Evolutionary conservation across 1,140 invertebrate species (phyloP).

Genomic region (Nomia melanderi): DNA sequence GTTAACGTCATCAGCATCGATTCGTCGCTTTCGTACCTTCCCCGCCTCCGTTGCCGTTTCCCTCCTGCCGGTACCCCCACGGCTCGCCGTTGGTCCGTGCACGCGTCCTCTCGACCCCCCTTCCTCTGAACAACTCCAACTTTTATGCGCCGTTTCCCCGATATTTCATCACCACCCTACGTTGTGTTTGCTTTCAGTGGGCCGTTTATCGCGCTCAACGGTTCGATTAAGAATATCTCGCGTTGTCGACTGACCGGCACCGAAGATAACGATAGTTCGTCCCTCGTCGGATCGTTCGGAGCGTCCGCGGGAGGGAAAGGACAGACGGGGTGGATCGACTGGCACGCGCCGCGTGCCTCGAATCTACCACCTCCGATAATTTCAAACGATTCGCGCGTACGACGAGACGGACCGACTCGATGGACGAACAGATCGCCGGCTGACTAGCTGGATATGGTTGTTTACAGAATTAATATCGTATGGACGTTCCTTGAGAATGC

Average conservation of each 20-base stretch:
- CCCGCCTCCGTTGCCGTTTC: background rate
- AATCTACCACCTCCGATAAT: too few relatives aligned
- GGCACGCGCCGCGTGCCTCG: too few relatives aligned
- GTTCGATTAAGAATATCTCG: background rate
- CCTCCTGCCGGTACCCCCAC: background rate
- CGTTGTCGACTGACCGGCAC: too few relatives aligned
- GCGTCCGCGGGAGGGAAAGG: too few relatives aligned
- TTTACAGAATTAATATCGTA: conserved; percentile 66
- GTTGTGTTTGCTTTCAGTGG: background rate
- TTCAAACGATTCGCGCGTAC: background rate
- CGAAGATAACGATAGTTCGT: too few relatives aligned
- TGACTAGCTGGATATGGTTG: conserved; percentile 44
- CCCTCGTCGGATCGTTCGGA: too few relatives aligned
- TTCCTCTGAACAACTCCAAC: background rate
- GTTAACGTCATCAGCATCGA: conserved; percentile 80
- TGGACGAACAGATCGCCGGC: conserved; percentile 6
- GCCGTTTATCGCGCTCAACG: background rate
- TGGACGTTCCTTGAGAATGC: conserved; percentile 54
- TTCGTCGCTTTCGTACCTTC: conserved; percentile 67
- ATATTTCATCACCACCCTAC: background rate
- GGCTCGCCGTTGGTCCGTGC: too few relatives aligned
- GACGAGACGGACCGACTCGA: conserved; percentile 12
- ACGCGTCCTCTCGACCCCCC: background rate
- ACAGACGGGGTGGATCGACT: too few relatives aligned
- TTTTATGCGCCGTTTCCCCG: background rate